Percentiles rank a stretch among this genome's conserved stretches.
Conservation (phyloP, 30 jellyfish, hydroid and myxozoan genomes). For the Chrysaora quinquecirrha region DNA sequence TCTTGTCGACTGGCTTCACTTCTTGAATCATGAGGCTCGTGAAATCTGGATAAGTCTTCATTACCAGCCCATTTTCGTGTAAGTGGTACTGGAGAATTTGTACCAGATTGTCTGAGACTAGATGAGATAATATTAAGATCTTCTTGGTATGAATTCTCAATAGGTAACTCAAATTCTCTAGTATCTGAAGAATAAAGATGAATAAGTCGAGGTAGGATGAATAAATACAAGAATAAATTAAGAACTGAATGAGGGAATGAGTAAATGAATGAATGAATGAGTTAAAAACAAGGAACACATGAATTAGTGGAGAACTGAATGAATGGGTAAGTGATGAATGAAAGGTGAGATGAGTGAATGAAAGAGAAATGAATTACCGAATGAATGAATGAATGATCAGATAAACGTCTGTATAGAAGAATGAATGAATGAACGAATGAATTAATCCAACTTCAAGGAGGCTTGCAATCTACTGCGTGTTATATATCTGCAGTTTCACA, state of each 20-base stretch:
- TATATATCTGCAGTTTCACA: too few species aligned
- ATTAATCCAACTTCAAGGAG: too few species aligned
- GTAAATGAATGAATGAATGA: too few species aligned
- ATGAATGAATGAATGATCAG: too few species aligned
- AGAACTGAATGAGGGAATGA: too few species aligned
- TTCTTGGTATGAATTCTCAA: not conserved
- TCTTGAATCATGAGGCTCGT: not conserved
- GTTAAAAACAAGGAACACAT: not conserved
- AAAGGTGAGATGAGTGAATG: too few species aligned
- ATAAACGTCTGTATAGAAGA: too few species aligned
- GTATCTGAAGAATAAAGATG: not conserved
- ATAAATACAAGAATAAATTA: too few species aligned
- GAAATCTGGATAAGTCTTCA: slow-evolving; percentile 43
- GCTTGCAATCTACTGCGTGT: too few species aligned
- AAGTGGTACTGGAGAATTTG: slow-evolving; percentile 9
- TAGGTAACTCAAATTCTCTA: not conserved
- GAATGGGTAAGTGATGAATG: not conserved
- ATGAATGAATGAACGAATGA: too few species aligned
- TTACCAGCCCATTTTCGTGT: slow-evolving; percentile 44
- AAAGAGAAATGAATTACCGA: too few species aligned
- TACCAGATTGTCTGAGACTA: slow-evolving; percentile 23
- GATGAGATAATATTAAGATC: not conserved
- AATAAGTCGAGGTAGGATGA: not conserved
- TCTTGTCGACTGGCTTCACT: not conserved
- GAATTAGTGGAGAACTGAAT: slow-evolving; percentile 6